A percentile compares a stretch with the other conserved stretches of the same genome.
phyloP scores from a whole-genome alignment of 2,113 vertebrate genomes.

The Microcebus ravelobensis region DNA sequence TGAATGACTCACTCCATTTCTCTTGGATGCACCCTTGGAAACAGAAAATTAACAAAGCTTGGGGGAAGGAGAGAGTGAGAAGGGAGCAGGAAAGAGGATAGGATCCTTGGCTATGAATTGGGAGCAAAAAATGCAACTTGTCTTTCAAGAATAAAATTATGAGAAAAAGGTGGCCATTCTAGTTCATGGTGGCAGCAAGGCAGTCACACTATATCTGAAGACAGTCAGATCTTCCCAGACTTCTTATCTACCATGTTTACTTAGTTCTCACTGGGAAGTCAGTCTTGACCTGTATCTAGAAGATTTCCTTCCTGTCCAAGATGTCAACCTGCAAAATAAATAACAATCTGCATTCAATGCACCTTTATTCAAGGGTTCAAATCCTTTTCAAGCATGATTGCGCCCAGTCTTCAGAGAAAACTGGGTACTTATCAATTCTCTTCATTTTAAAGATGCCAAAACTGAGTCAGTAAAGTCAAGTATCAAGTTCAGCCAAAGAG shows the following conservation, averaged over 20 bases:
- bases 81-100: background rate
- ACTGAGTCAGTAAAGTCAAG: conserved; percentile 59
- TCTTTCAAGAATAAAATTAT: background rate
- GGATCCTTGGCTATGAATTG: background rate
- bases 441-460: conserved; percentile 51
- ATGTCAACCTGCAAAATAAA: conserved; percentile 27
- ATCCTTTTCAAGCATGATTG: conserved; percentile 18
- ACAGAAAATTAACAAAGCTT: background rate
- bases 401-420: conserved; percentile 31
- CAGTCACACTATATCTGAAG: background rate
- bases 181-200: background rate
- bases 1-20: background rate
- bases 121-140: background rate
- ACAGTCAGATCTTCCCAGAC: background rate
- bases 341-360: conserved; percentile 11
- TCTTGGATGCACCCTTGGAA: background rate
- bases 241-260: background rate
- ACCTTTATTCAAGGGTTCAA: conserved; percentile 49
- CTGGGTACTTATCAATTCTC: conserved; percentile 32
- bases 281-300: background rate
- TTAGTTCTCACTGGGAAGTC: background rate
- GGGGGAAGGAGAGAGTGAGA: background rate
- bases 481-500: conserved; percentile 29
- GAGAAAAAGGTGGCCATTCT: background rate
- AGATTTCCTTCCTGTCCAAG: background rate